phyloP scores from a whole-genome alignment of 1,140 invertebrate genomes.

The Acromyrmex heyeri region DNA sequence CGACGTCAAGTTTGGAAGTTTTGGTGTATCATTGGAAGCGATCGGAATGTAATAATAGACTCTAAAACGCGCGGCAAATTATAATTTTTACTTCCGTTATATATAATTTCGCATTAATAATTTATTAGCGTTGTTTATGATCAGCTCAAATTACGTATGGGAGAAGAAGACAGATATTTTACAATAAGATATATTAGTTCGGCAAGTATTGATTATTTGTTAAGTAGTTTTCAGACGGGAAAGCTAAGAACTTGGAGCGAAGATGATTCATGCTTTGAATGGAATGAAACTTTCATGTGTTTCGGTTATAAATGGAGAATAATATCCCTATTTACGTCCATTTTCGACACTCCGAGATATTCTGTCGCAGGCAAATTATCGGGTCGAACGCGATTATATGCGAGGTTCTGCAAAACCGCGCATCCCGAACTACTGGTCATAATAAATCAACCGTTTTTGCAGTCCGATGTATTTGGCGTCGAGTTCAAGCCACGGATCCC shows the following conservation, averaged over 20 bases:
- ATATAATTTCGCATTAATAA: not conserved
- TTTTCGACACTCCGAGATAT: constrained; percentile 55
- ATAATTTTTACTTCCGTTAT: not conserved
- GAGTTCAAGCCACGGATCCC: constrained; percentile 81
- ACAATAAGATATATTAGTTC: not conserved
- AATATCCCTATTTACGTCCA: constrained; percentile 43
- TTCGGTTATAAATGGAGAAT: constrained; percentile 19
- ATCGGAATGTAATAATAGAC: not conserved
- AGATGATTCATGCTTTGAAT: constrained; percentile 8
- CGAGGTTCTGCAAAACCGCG: constrained; percentile 78
- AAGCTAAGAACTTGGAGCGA: not conserved
- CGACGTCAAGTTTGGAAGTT: constrained; percentile 46
- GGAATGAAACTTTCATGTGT: constrained; percentile 26
- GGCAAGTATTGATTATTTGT: constrained; percentile 4
- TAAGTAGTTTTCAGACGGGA: not conserved
- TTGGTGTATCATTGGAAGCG: constrained; percentile 39
- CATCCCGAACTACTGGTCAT: constrained; percentile 77
- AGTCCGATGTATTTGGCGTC: constrained; percentile 81
- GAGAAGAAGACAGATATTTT: not conserved
- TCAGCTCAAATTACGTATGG: not conserved
- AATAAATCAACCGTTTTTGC: constrained; percentile 84
- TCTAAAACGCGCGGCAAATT: not conserved
- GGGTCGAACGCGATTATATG: constrained; percentile 75
- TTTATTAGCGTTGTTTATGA: not conserved
- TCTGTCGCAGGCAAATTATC: constrained; percentile 77